Conservation (phyloP, 2,797 vertebrate genomes). For the Gambelia wislizenii region DNA sequence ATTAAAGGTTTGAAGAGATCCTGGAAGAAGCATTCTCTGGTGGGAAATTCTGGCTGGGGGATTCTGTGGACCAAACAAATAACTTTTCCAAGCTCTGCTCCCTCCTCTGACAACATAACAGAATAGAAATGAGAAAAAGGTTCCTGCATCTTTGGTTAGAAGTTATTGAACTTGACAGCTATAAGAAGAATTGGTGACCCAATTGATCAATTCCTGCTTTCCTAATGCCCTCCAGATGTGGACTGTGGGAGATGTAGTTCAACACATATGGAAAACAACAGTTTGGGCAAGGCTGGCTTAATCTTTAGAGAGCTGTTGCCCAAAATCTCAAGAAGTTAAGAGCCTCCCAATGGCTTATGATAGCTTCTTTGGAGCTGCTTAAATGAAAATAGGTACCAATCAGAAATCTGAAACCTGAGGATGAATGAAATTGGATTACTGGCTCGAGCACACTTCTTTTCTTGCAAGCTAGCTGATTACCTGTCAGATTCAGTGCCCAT, state of each 20-base stretch:
- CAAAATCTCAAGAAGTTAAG: neutral
- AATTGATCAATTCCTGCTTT: neutral
- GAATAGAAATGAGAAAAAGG: no score
- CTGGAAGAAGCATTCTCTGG: no score
- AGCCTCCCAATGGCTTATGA: neutral
- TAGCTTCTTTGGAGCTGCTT: neutral
- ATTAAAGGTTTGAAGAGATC: no score
- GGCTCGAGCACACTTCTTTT: neutral
- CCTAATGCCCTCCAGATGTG: neutral
- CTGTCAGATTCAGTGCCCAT: neutral
- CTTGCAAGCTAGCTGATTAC: conserved; percentile 9
- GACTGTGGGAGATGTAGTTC: neutral
- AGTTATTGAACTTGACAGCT: no score
- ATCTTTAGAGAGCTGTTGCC: no score
- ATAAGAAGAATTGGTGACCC: neutral
- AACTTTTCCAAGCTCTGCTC: no score
- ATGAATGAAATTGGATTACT: neutral
- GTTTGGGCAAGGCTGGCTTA: neutral
- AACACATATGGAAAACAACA: neutral
- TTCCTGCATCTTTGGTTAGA: no score
- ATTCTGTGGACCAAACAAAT: no score
- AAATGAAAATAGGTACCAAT: neutral
- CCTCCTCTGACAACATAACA: no score
- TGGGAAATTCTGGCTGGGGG: no score
- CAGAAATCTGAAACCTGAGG: neutral